phyloP scores from a whole-genome alignment of 2,797 vertebrate species.

The Falco cherrug region DNA sequence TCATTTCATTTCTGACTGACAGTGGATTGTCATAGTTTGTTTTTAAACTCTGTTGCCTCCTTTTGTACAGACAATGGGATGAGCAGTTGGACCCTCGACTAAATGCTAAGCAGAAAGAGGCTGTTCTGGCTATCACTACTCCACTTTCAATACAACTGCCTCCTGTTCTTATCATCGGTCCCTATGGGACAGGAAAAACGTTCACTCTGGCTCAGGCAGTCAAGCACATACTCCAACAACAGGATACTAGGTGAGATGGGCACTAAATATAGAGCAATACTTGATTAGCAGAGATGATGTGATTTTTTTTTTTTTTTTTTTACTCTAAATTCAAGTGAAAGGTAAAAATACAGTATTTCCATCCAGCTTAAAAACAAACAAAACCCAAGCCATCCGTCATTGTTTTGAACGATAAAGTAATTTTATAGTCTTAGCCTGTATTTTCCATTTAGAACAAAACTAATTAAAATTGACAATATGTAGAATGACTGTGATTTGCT shows the following conservation, averaged over 20 bases:
- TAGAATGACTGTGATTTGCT: conserved; percentile 11
- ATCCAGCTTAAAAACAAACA: not conserved
- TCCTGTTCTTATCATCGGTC: conserved; percentile 97
- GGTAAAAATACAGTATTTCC: not conserved
- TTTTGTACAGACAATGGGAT: conserved; percentile 91
- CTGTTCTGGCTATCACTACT: conserved; percentile 97
- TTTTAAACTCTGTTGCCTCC: conserved; percentile 12
- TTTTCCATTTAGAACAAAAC: conserved; percentile 1
- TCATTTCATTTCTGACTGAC: not conserved
- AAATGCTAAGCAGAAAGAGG: conserved; percentile 98
- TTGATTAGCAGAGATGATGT: not conserved
- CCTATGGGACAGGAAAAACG: conserved; percentile 98
- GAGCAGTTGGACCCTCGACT: conserved; percentile 98
- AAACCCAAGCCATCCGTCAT: not conserved
- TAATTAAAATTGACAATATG: not conserved
- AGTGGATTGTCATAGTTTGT: not conserved
- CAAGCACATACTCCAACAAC: conserved; percentile 97
- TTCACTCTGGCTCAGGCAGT: conserved; percentile 99
- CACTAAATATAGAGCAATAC: not conserved
- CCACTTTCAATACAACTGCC: conserved; percentile 90
- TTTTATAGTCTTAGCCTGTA: conserved; percentile 4
- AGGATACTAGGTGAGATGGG: conserved; percentile 87
- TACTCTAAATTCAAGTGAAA: not conserved
- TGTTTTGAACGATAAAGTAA: not conserved
- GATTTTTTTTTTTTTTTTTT: not conserved